Percentiles rank a stretch among this genome's conserved stretches.
phyloP scores from a whole-genome alignment of 2,888 invertebrate genomes.

The Octonoba sinensis region DNA sequence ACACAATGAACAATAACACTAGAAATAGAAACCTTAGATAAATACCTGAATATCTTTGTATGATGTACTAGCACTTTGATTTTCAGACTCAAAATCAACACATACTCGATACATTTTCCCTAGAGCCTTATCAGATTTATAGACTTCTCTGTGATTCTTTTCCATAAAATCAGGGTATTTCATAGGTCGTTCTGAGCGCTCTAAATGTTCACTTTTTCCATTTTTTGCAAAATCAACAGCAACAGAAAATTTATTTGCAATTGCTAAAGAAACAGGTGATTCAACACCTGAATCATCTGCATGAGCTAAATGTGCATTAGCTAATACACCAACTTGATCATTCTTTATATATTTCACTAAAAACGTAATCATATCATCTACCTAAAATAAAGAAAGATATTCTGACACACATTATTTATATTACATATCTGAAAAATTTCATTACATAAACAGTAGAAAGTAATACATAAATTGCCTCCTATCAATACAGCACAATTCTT shows the following conservation, averaged over 20 bases:
- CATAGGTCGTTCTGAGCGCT: slow-evolving; percentile 43
- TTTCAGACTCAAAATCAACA: slow-evolving; percentile 54
- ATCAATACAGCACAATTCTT: too few relatives aligned
- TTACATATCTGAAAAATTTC: too few relatives aligned
- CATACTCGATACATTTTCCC: slow-evolving; percentile 65
- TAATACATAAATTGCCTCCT: too few relatives aligned
- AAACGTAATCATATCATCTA: slow-evolving; percentile 62
- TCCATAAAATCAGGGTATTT: slow-evolving; percentile 66
- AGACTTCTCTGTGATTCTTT: slow-evolving; percentile 51
- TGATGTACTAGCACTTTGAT: slow-evolving; percentile 16
- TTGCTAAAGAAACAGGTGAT: slow-evolving; percentile 22
- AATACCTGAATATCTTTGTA: slow-evolving; percentile 39
- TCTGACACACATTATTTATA: too few relatives aligned
- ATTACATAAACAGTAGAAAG: too few relatives aligned
- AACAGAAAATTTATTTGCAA: slow-evolving; percentile 60
- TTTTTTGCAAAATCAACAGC: slow-evolving; percentile 66
- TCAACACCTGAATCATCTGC: slow-evolving; percentile 58
- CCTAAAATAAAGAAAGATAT: slow-evolving; percentile 11
- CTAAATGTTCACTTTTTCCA: slow-evolving; percentile 50
- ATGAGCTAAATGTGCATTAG: slow-evolving; percentile 65
- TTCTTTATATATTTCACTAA: slow-evolving; percentile 61
- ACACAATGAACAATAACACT: too few relatives aligned
- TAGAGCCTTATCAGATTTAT: slow-evolving; percentile 64
- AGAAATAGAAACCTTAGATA: background rate
- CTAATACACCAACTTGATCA: slow-evolving; percentile 66